Evolutionary conservation across 2,888 invertebrate genomes (phyloP).

Genomic region (Orthosia gothica): DNA sequence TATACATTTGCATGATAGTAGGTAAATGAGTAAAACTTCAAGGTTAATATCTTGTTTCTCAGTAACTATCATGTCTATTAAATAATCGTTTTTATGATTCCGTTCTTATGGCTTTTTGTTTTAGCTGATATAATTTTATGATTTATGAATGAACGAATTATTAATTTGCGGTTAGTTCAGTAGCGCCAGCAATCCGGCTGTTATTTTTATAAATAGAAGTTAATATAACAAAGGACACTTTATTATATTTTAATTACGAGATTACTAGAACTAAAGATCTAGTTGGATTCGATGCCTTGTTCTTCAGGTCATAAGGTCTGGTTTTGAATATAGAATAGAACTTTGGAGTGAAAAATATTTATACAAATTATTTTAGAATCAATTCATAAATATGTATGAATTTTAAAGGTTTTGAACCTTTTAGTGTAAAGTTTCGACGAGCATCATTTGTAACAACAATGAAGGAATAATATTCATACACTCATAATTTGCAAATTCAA

Average conservation of each 20-base stretch:
- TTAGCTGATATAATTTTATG: conserved; percentile 21
- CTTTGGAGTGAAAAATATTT: neutral
- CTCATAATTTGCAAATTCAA: neutral
- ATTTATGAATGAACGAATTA: conserved; percentile 46
- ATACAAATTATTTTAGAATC: neutral
- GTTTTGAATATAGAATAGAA: neutral
- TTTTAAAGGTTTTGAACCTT: conserved; percentile 7
- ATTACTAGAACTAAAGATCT: conserved; percentile 11
- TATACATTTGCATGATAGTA: conserved; percentile 19
- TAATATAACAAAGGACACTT: conserved; percentile 25
- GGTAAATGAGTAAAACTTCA: conserved; percentile 15
- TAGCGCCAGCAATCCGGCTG: neutral
- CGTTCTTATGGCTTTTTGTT: conserved; percentile 21
- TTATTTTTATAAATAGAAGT: conserved; percentile 37
- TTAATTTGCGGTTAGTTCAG: conserved; percentile 37
- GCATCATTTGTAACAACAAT: neutral
- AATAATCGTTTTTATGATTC: conserved; percentile 13
- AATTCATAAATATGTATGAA: conserved; percentile 20
- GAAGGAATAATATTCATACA: neutral
- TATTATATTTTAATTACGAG: conserved; percentile 1
- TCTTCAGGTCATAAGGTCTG: neutral
- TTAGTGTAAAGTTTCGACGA: conserved; percentile 5
- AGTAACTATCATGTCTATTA: conserved; percentile 3
- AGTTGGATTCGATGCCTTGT: neutral
- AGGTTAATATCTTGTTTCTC: conserved; percentile 32